Evolutionary conservation across 2,113 vertebrate genomes (phyloP).

Genomic region (Corythoichthys intestinalis): DNA sequence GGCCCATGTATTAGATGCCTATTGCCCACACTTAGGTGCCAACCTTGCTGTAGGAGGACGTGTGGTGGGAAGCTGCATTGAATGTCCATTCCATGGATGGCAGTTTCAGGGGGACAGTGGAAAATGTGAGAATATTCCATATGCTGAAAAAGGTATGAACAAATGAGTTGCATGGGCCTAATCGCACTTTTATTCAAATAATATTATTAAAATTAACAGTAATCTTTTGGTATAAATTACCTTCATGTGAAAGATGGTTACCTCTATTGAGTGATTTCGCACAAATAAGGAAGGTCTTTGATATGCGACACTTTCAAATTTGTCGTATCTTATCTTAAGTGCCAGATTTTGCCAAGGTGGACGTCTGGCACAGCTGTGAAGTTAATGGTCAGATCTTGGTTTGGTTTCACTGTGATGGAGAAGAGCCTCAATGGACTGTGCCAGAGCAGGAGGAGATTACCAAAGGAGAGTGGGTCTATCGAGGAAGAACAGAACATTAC

Average conservation of each 20-base stretch:
- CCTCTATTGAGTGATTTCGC: not conserved
- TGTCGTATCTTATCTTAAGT: constrained; percentile 51
- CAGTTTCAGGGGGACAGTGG: constrained; percentile 74
- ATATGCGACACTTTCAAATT: not conserved
- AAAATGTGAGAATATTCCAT: constrained; percentile 70
- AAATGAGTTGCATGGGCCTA: not conserved
- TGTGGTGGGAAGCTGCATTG: constrained; percentile 73
- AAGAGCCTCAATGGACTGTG: constrained; percentile 62
- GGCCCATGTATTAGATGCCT: constrained; percentile 69
- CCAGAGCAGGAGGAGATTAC: constrained; percentile 69
- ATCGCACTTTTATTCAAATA: not conserved
- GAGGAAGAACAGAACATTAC: constrained; percentile 72
- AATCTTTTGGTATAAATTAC: no score
- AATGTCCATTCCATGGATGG: constrained; percentile 83
- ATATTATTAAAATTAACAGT: not conserved
- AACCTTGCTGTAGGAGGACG: constrained; percentile 72
- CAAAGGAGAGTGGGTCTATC: constrained; percentile 67
- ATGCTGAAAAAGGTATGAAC: constrained; percentile 72
- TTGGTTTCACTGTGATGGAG: constrained; percentile 76
- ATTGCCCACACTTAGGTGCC: constrained; percentile 81
- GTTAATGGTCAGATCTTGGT: constrained; percentile 70
- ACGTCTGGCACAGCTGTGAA: constrained; percentile 73
- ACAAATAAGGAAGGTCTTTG: not conserved
- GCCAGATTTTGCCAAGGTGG: constrained; percentile 67
- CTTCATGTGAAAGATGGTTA: not conserved